Conservation (phyloP, 2,113 vertebrate genomes). For the Gnathonemus echidnorhynchus region DNA sequence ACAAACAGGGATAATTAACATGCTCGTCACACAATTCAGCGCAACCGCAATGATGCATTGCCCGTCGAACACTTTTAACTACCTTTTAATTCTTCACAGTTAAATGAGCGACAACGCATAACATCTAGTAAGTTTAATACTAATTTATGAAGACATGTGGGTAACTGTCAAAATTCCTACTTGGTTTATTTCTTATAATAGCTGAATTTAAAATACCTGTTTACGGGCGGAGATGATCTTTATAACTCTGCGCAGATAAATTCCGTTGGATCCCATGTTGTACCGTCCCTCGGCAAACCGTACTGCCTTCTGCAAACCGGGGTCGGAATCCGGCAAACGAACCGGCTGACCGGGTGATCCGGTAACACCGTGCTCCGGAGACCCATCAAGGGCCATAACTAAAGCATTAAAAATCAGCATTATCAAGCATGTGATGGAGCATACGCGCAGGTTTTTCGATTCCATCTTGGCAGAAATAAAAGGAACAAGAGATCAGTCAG, state of each 20-base stretch:
- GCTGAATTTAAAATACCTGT: constrained; percentile 48
- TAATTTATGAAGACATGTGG: background rate
- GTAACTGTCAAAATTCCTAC: background rate
- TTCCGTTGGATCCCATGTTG: constrained; percentile 66
- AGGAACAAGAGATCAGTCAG: background rate
- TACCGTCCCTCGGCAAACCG: constrained; percentile 66
- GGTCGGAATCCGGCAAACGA: constrained; percentile 50
- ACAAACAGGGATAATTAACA: background rate
- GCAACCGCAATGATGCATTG: background rate
- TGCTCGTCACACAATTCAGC: background rate
- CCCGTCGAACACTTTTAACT: background rate
- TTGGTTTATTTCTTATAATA: background rate
- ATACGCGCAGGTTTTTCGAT: background rate
- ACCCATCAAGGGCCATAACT: constrained; percentile 38
- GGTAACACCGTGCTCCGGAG: constrained; percentile 43
- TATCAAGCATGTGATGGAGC: constrained; percentile 31
- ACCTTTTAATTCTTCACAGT: background rate
- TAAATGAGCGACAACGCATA: background rate
- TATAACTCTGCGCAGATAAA: constrained; percentile 64
- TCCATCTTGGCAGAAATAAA: constrained; percentile 38
- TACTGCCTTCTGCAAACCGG: constrained; percentile 54
- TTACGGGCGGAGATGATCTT: constrained; percentile 57
- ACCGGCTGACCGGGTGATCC: constrained; percentile 44
- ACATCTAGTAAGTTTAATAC: background rate
- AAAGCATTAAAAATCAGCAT: constrained; percentile 34